phyloP scores from a whole-genome alignment of 2,113 vertebrate genomes.

The Circaetus gallicus region DNA sequence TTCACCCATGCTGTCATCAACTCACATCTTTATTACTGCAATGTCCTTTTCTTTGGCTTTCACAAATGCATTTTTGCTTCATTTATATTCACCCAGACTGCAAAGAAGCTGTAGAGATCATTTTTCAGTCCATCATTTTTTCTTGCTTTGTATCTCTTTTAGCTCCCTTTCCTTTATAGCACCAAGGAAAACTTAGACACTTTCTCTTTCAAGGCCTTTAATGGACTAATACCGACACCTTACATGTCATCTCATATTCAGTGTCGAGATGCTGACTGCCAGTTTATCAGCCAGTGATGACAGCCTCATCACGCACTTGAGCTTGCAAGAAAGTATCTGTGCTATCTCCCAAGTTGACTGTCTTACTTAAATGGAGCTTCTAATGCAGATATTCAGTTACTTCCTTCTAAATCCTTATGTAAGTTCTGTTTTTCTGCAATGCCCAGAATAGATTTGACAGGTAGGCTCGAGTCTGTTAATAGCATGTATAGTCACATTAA shows the following conservation, averaged over 20 bases:
- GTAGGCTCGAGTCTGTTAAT: neutral
- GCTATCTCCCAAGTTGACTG: neutral
- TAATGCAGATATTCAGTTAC: neutral
- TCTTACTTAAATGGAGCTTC: neutral
- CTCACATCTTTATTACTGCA: constrained; percentile 8
- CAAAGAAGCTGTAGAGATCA: neutral
- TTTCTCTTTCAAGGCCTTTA: neutral
- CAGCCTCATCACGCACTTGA: neutral
- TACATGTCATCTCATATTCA: neutral
- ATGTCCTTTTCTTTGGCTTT: constrained; percentile 35
- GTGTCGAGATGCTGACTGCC: neutral
- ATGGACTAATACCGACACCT: neutral
- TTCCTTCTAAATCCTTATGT: neutral
- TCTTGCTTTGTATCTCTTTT: neutral
- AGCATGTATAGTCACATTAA: neutral
- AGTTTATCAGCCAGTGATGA: neutral
- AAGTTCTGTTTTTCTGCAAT: neutral
- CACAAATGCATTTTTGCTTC: constrained; percentile 44
- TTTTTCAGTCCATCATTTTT: constrained; percentile 34
- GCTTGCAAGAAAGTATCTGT: neutral
- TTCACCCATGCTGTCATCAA: neutral
- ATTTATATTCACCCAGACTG: constrained; percentile 2
- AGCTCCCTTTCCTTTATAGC: neutral
- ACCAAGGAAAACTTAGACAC: neutral
- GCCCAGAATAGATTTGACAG: neutral